Conservation (phyloP, 2,888 invertebrate species). For the Steinernema carpocapsae region DNA sequence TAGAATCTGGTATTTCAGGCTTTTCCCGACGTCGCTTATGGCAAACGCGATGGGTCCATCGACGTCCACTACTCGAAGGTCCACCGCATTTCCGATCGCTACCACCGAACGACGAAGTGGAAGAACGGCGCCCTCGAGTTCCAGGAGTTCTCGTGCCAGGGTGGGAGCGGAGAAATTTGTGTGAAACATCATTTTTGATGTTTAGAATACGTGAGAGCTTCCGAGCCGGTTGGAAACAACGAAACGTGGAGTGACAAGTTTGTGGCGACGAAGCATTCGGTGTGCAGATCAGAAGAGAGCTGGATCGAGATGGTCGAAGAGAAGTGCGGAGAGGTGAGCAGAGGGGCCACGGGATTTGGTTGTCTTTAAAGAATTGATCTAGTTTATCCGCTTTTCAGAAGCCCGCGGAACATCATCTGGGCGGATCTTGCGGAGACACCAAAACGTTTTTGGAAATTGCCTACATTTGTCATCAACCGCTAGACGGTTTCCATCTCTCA, state of each 20-base stretch:
- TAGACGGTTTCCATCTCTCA: background rate
- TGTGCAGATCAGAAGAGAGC: background rate
- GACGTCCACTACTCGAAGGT: constrained; percentile 28
- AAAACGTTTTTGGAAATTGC: background rate
- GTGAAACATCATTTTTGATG: too few species aligned
- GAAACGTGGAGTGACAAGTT: constrained; percentile 7
- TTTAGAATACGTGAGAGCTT: constrained; percentile 4
- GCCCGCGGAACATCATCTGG: background rate
- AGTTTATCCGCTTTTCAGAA: background rate
- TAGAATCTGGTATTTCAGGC: background rate
- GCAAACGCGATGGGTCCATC: background rate
- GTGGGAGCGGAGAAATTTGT: background rate
- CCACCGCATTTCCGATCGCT: constrained; percentile 6
- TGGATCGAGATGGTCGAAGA: background rate
- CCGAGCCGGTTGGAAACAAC: background rate
- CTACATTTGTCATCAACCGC: background rate
- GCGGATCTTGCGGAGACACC: background rate
- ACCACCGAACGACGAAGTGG: constrained; percentile 4
- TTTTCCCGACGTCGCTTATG: constrained; percentile 11
- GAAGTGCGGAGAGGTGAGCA: constrained; percentile 29
- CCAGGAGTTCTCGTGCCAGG: constrained; percentile 15
- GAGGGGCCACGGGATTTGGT: background rate
- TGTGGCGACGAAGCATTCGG: constrained; percentile 3
- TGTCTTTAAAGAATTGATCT: too few species aligned
- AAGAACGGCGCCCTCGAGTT: constrained; percentile 19